Base-by-base conservation (phyloP, 2,888 invertebrate species). In the Reticulitermes lucifugus region DNA sequence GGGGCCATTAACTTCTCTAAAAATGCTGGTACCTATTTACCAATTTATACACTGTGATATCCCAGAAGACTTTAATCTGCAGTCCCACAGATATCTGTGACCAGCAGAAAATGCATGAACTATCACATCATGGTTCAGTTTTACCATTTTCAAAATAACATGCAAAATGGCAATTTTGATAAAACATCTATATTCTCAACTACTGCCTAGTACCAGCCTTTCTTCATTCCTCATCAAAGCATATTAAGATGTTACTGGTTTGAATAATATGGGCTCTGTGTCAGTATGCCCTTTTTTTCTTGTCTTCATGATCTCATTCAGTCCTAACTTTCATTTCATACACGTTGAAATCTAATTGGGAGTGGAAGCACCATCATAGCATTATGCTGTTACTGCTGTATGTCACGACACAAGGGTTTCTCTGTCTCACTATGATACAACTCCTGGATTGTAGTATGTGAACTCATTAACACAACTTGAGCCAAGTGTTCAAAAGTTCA, bases 361-460 rank as follows among this genome's bases (percentile, higher is more conserved):
- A 65, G 81, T 46, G 43, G n/a, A 51, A n/a, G 25, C 65, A 43
- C 3, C 41, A 4, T 21, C 81, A 70, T 10, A 12, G 10, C 14
- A 81, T 43, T 81, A 70, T 43, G 22, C 55, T 3, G 81, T 43
- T 22, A 81, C 81, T 35, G 65, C 81, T n/a, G 70, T 81, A 35
- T 55, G 81, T 0, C 70, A 70, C 9, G 43, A 25, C 55, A 60
- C 46, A n/a, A 81, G 81, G 22, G 10, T 6, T 22, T 81, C 81
- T 35, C 21, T 35, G 7, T 65, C 81, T 60, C n/a, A 55, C 25
- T 81, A 70, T 55, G 12, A 18, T 6, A 3, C n/a, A 0, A 81
- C 81, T 4, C 81, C 81, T 22, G 14, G 10, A 65, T 12, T 43
- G 3, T 41, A 6, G 22, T 70, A 43, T 70, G 60, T 81, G 14